Percentiles rank a stretch among this genome's conserved stretches.
phyloP scores from a whole-genome alignment of 2,888 invertebrate genomes.

The Nomada ferruginata region DNA sequence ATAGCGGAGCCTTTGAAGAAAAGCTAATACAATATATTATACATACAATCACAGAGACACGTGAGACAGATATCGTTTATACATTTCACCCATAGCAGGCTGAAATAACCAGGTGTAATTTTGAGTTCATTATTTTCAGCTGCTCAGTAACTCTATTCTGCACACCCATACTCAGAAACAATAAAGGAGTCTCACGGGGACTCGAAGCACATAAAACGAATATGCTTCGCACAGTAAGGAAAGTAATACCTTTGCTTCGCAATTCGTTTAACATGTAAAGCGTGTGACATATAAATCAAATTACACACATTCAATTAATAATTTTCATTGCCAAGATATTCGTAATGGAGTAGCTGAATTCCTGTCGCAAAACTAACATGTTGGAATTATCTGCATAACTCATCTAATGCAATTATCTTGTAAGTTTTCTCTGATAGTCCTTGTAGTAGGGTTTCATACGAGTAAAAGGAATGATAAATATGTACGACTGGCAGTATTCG shows the following conservation, averaged over 20 bases:
- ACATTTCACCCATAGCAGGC: neutral
- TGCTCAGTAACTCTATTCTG: constrained; percentile 10
- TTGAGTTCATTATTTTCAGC: constrained; percentile 26
- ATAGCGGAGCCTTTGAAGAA: neutral
- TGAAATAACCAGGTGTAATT: constrained; percentile 1
- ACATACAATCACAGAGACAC: too few species aligned
- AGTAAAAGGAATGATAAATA: neutral
- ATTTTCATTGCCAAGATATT: too few species aligned
- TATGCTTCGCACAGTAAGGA: neutral
- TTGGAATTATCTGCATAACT: neutral
- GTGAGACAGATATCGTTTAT: too few species aligned
- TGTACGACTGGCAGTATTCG: neutral
- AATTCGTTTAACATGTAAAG: too few species aligned
- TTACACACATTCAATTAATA: too few species aligned
- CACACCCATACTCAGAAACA: constrained; percentile 25
- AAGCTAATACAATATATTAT: neutral
- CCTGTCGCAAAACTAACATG: neutral
- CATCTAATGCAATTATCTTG: constrained; percentile 2
- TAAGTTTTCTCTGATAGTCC: constrained; percentile 7
- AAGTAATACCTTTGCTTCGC: neutral
- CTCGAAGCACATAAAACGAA: neutral
- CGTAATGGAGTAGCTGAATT: too few species aligned
- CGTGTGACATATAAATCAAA: too few species aligned
- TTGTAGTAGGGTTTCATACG: neutral
- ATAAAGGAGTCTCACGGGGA: constrained; percentile 1